These are phyloP conservation scores for Drosophila littoralis DNA, from an alignment of 1,140 invertebrate genomes.

Conservation along the genomic window DNA sequence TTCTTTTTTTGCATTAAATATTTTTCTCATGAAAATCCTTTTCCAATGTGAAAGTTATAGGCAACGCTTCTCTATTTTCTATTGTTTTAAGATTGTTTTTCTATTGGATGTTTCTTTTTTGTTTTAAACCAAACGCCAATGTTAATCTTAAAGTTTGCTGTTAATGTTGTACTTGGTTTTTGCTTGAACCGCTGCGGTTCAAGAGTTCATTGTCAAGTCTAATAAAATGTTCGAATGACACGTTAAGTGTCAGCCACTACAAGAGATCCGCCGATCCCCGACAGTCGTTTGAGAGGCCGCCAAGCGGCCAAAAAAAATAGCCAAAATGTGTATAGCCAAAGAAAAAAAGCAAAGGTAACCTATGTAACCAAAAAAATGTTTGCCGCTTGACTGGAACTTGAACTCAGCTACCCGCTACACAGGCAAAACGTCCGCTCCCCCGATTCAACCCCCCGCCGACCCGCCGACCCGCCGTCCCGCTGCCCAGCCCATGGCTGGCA, in stretches of 20 bases:
- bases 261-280: constrained; percentile 45
- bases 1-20: constrained; percentile 12
- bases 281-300: constrained; percentile 52
- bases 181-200: constrained; percentile 39
- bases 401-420: constrained; percentile 17
- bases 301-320: constrained; percentile 22
- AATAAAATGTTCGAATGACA: constrained; percentile 82
- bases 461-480: constrained; percentile 2
- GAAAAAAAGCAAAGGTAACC: constrained; percentile 28
- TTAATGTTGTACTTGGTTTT: constrained; percentile 11
- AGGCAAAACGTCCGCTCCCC: constrained; percentile 2
- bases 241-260: constrained; percentile 77
- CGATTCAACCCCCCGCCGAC: constrained; percentile 4
- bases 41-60: constrained; percentile 63
- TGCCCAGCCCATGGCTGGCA: constrained; percentile 11
- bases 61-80: constrained; percentile 12
- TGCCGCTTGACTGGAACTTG: constrained; percentile 47
- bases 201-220: constrained; percentile 81
- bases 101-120: constrained; percentile 20
- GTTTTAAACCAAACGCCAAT: constrained; percentile 34
- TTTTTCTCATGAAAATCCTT: constrained; percentile 22
- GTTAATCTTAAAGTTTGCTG: constrained; percentile 30
- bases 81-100: constrained; percentile 15
- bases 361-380: constrained; percentile 50
- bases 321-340: constrained; percentile 19